Evolutionary conservation across 64 coral and sea anemone species (phyloP).

Genomic region (Dendronephthya gigantea): DNA sequence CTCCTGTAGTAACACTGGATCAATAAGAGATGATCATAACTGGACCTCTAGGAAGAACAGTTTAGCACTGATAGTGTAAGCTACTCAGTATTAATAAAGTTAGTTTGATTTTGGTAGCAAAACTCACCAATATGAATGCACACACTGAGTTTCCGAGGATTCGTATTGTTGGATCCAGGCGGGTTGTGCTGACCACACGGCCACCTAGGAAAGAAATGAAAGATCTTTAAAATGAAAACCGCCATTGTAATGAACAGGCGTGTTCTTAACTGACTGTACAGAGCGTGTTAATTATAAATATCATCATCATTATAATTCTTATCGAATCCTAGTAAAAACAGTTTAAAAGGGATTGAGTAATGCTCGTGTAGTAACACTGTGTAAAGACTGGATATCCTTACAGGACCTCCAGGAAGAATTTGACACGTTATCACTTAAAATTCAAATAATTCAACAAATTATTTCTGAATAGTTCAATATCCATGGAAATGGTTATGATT

Average conservation of each 20-base stretch:
- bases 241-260: background rate
- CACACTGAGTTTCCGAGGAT: constrained; percentile 39
- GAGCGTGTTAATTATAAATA: no score
- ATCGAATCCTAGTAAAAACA: no score
- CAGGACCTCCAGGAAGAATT: no score
- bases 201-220: background rate
- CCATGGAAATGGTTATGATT: no score
- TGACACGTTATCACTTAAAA: no score
- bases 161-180: constrained; percentile 44
- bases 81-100: background rate
- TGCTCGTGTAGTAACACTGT: no score
- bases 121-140: constrained; percentile 51
- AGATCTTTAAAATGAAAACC: background rate
- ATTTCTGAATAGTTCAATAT: no score
- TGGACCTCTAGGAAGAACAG: background rate
- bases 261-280: no score
- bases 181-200: background rate
- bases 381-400: no score
- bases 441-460: background rate
- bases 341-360: no score
- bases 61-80: background rate
- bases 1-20: background rate
- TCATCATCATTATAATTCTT: no score
- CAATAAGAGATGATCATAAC: background rate
- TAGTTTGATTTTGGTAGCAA: background rate